phyloP scores from a whole-genome alignment of 2,888 invertebrate genomes.

The Amorpha juglandis region DNA sequence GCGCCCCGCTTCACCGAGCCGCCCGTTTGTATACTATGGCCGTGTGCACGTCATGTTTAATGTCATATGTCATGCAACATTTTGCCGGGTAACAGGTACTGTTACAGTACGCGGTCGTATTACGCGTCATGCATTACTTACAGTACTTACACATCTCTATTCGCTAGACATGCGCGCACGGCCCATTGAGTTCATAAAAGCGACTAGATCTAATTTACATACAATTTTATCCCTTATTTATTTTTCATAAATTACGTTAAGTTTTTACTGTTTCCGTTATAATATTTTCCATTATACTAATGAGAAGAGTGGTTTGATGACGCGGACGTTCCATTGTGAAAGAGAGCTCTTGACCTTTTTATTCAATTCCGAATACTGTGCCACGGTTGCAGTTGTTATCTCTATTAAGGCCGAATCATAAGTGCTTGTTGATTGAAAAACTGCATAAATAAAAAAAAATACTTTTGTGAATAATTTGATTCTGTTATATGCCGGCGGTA shows the following conservation, averaged over 20 bases:
- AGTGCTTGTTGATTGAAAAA: slow-evolving; percentile 20
- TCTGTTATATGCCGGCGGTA: background rate
- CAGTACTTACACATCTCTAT: too few relatives aligned
- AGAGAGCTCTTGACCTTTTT: slow-evolving; percentile 53
- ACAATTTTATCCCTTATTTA: too few relatives aligned
- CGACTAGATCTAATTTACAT: too few relatives aligned
- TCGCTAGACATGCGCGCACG: too few relatives aligned
- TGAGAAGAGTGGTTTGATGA: slow-evolving; percentile 44
- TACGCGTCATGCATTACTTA: too few relatives aligned
- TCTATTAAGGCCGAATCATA: slow-evolving; percentile 14
- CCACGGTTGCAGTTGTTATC: slow-evolving; percentile 33
- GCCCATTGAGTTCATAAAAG: too few relatives aligned
- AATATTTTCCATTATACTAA: slow-evolving; percentile 48
- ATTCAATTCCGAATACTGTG: slow-evolving; percentile 39
- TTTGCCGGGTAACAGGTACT: too few relatives aligned
- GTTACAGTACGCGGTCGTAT: too few relatives aligned
- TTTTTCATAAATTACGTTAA: background rate
- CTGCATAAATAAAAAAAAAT: slow-evolving; percentile 8
- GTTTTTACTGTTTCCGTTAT: slow-evolving; percentile 15
- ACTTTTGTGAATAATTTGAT: background rate
- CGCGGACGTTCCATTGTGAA: slow-evolving; percentile 45
- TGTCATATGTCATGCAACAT: too few relatives aligned
- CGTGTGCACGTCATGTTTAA: too few relatives aligned
- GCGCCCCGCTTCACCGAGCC: too few relatives aligned
- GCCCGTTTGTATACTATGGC: too few relatives aligned